Conservation (phyloP, 1,140 invertebrate genomes). For the Zaprionus camerounensis region DNA sequence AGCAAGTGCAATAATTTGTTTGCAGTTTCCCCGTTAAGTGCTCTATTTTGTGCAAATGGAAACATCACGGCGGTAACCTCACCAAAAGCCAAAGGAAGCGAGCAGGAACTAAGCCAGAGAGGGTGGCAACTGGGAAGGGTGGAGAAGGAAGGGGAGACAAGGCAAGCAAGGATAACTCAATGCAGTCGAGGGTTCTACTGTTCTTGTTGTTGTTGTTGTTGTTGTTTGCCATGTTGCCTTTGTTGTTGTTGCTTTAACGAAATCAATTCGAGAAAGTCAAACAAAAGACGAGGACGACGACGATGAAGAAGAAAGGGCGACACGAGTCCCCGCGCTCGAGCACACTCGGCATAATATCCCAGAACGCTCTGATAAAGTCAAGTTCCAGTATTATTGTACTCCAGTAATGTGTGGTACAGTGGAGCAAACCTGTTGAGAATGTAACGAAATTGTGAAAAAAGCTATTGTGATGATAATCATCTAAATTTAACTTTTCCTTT, state of each 20-base stretch:
- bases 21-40: slow-evolving; percentile 84
- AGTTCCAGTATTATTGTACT: slow-evolving; percentile 28
- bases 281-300: slow-evolving; percentile 55
- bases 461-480: background rate
- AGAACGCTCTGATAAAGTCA: slow-evolving; percentile 68
- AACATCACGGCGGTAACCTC: slow-evolving; percentile 67
- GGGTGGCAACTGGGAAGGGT: no score
- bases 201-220: slow-evolving; percentile 66
- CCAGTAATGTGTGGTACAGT: slow-evolving; percentile 41
- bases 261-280: slow-evolving; percentile 82
- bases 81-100: slow-evolving; percentile 24
- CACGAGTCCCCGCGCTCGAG: background rate
- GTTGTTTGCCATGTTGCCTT: slow-evolving; percentile 48
- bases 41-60: slow-evolving; percentile 84
- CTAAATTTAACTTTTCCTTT: no score
- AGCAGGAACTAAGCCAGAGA: background rate
- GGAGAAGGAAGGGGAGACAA: background rate
- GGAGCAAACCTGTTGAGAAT: slow-evolving; percentile 11
- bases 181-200: slow-evolving; percentile 55
- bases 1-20: slow-evolving; percentile 84
- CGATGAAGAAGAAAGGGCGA: slow-evolving; percentile 32
- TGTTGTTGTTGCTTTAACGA: slow-evolving; percentile 73
- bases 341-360: slow-evolving; percentile 31
- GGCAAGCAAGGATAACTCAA: background rate
- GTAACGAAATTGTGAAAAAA: background rate